Percentiles rank a stretch among this genome's conserved stretches.
phyloP scores from a whole-genome alignment of 2,113 vertebrate species.

The Lasiurus cinereus region DNA sequence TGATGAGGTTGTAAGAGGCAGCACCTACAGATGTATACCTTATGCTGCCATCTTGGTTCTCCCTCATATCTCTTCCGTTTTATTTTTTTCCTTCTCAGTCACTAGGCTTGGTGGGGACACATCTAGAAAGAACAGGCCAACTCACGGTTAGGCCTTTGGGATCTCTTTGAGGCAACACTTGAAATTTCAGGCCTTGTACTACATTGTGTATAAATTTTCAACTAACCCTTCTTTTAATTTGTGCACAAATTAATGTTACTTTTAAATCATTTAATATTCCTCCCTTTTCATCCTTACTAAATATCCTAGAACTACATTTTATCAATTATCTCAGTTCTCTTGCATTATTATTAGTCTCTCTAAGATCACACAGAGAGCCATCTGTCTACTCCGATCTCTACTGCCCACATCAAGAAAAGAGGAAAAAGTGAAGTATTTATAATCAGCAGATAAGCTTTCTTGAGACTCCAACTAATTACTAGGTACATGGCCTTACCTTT shows the following conservation, averaged over 20 bases:
- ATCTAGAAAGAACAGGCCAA: not conserved
- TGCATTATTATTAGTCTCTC: not conserved
- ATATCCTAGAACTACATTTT: not conserved
- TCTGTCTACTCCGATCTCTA: not conserved
- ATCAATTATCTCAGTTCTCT: not conserved
- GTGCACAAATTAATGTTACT: not conserved
- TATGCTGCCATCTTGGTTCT: too few species aligned
- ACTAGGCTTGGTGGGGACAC: rapidly evolving
- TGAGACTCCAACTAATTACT: not conserved
- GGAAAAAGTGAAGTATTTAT: not conserved
- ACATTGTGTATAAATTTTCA: not conserved
- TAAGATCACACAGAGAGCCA: not conserved
- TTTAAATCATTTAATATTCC: not conserved
- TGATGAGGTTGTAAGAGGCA: too few species aligned
- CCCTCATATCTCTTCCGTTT: not conserved
- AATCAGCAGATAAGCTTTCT: not conserved
- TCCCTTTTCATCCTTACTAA: not conserved
- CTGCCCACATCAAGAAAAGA: not conserved
- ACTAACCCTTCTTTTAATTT: not conserved
- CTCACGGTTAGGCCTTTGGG: rapidly evolving
- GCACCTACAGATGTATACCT: too few species aligned
- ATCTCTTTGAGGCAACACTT: not conserved
- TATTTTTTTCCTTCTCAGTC: not conserved
- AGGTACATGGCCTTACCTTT: not conserved
- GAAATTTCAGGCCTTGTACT: not conserved